Base-by-base conservation (phyloP, 2,888 invertebrate genomes). In the Ditylenchus weischeri region DNA sequence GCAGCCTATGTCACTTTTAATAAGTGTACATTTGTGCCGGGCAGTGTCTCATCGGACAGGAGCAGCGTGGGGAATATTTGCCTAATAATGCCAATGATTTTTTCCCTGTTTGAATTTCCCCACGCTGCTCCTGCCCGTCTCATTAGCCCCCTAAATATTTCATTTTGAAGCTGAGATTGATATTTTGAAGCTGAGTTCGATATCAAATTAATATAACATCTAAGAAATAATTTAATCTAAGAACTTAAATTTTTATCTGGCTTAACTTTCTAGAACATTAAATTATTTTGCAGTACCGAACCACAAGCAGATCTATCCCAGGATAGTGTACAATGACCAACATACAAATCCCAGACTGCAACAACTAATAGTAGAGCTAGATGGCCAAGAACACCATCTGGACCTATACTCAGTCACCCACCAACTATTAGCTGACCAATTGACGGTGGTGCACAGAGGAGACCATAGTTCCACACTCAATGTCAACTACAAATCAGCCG, bases 351-450 rank as follows among this genome's bases (percentile, higher is more conserved):
- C 63, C 48, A 65, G 62, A 47, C 62, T 48, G 10, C 48, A 67
- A n/a, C 66, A 72, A 57, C 62, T 75, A 43, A 36, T 69, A 61
- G 57, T 74, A 29, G 62, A 74, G 19, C 57, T 75, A 50, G 69
- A 69, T 13, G 66, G 69, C 35, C 70, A 65, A 21, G 60, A 74
- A 54, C 59, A 51, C 4, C 70, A 71, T 43, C 66, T 80, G 38
- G 70, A 74, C 10, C 59, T 80, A 13, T 68, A 74, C 48, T 73
- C 80, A 29, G 73, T 78, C 18, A 69, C 78, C 15, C 65, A 75
- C 23, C 71, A 74, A 48, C 66, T 80, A 43, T 64, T 80, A 38
- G 70, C 75, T 7, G 68, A 75, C 11, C 68, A 68, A 36, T 47
- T 67, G 35, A 67, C 67, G 8, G 51, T 66, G 10, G 67, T 67